Conservation (phyloP, 1,140 invertebrate genomes). For the Bilobella aurantiaca region DNA sequence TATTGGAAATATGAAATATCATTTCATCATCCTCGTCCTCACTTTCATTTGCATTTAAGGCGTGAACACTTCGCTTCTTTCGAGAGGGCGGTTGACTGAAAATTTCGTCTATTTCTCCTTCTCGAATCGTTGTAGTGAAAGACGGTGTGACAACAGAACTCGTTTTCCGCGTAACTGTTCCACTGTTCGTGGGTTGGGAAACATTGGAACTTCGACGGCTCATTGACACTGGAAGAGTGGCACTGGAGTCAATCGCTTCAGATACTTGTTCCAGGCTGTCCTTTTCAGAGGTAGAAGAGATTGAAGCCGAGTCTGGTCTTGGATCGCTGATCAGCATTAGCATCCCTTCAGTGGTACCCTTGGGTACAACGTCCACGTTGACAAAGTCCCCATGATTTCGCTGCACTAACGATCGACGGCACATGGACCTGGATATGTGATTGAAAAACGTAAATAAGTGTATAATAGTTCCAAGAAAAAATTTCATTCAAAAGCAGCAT, state of each 20-base stretch:
- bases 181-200: not conserved
- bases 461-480: no score
- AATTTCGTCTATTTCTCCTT: not conserved
- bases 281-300: not conserved
- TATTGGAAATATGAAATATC: not conserved
- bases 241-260: not conserved
- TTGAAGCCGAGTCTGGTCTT: not conserved
- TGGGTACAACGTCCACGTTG: conserved; percentile 31
- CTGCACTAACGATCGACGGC: conserved; percentile 17
- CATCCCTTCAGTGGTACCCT: conserved; percentile 15
- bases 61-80: not conserved
- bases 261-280: not conserved
- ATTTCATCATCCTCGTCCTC: not conserved
- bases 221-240: not conserved
- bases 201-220: not conserved
- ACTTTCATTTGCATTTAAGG: not conserved
- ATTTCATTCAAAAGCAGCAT: no score
- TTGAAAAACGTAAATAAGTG: no score
- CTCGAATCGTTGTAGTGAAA: not conserved
- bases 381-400: conserved; percentile 32
- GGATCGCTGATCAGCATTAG: conserved; percentile 34
- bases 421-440: conserved; percentile 15
- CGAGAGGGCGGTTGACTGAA: not conserved
- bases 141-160: not conserved
- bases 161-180: not conserved